A percentile compares a stretch with the other conserved stretches of the same genome.
Evolutionary conservation across 1,140 invertebrate species (phyloP).

Genomic region (Odontomachus brunneus): DNA sequence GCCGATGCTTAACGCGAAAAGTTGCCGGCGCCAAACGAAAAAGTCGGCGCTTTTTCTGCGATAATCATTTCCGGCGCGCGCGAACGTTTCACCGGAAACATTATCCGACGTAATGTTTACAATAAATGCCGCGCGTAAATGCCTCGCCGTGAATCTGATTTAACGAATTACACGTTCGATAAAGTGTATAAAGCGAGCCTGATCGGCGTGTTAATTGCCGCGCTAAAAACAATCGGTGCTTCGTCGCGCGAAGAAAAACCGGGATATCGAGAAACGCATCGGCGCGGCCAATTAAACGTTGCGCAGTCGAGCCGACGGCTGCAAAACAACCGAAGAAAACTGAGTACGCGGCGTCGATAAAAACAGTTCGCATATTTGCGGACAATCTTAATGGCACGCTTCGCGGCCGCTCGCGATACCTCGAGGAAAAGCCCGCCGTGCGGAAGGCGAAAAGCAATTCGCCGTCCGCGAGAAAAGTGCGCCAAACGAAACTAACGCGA

Average conservation of each 20-base stretch:
- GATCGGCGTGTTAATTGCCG: constrained; percentile 31
- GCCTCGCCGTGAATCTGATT: background rate
- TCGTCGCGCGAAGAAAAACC: constrained; percentile 9
- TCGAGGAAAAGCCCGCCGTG: background rate
- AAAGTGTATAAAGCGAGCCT: constrained; percentile 1
- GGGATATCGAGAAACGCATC: constrained; percentile 8
- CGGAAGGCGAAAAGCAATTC: background rate
- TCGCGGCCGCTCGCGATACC: background rate
- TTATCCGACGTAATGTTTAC: constrained; percentile 23
- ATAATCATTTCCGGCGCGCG: constrained; percentile 21
- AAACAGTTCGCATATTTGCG: background rate
- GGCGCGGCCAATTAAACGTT: constrained; percentile 13
- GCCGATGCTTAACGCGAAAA: constrained; percentile 37
- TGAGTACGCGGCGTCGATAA: background rate
- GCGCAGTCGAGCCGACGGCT: too few relatives aligned
- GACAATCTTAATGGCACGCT: background rate
- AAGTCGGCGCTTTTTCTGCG: constrained; percentile 28
- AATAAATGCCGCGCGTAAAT: constrained; percentile 53
- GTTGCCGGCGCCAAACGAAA: constrained; percentile 26
- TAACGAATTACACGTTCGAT: constrained; percentile 26
- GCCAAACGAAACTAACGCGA: background rate
- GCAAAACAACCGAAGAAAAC: background rate
- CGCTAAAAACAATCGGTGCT: background rate
- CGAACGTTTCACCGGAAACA: constrained; percentile 68
- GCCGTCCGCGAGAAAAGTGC: background rate